Conservation (phyloP, 1,140 invertebrate species). For the Listronotus oregonensis region DNA sequence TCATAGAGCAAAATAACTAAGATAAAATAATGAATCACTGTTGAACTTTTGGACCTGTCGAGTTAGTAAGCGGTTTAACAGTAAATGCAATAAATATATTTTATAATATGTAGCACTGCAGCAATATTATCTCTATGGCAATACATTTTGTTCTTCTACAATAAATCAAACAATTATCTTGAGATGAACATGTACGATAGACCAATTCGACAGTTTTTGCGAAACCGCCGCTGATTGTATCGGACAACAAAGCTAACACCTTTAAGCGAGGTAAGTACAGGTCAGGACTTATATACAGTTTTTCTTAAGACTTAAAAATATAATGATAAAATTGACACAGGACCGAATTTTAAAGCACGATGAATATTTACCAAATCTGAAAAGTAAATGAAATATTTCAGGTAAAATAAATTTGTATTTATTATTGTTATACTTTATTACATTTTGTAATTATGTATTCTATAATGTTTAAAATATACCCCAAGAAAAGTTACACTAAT, state of each 20-base stretch:
- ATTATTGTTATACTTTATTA: too few species aligned
- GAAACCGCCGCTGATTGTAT: slow-evolving; percentile 22
- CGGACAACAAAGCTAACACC: slow-evolving; percentile 29
- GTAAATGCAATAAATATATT: slow-evolving; percentile 16
- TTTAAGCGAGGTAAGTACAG: slow-evolving; percentile 8
- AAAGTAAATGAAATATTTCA: too few species aligned
- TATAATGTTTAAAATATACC: too few species aligned
- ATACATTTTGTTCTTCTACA: slow-evolving; percentile 17
- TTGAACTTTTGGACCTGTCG: slow-evolving; percentile 3
- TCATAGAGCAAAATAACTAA: too few species aligned
- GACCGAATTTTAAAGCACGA: too few species aligned
- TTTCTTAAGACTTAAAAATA: too few species aligned
- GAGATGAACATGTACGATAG: slow-evolving; percentile 31
- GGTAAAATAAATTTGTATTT: too few species aligned
- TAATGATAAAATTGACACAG: too few species aligned
- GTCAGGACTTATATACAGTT: not conserved
- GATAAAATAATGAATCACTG: slow-evolving; percentile 3
- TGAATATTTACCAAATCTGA: too few species aligned
- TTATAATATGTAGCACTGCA: slow-evolving; percentile 15
- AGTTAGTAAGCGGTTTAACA: slow-evolving; percentile 11
- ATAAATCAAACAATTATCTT: slow-evolving; percentile 34
- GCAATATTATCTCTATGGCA: slow-evolving; percentile 17
- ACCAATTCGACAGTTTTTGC: slow-evolving; percentile 31
- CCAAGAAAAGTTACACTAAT: too few species aligned
- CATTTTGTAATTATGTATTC: too few species aligned